Percentiles rank a stretch among this genome's conserved stretches.
Evolutionary conservation across 2,888 invertebrate species (phyloP).

Genomic region (Lysandra coridon): DNA sequence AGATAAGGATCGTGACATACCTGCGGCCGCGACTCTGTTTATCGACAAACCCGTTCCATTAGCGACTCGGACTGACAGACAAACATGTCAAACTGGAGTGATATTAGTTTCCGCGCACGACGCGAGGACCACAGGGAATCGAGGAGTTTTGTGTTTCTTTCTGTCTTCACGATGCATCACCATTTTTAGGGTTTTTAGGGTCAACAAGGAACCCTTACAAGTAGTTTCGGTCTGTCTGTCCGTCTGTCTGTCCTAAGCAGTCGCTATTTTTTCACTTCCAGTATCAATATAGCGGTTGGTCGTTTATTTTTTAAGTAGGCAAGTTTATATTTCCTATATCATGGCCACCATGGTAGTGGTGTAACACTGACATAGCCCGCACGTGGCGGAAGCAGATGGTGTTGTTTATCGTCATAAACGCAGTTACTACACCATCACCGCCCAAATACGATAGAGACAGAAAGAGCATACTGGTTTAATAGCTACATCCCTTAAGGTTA

Average conservation of each 20-base stretch:
- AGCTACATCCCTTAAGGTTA: too few species aligned
- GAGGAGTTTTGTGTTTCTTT: neutral
- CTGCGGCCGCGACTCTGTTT: conserved; percentile 14
- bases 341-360: neutral
- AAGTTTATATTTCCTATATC: neutral
- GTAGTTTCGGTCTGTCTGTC: too few species aligned
- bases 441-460: neutral
- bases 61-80: conserved; percentile 11
- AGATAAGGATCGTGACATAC: conserved; percentile 5
- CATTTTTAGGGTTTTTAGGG: too few species aligned
- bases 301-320: neutral
- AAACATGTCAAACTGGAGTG: conserved; percentile 4
- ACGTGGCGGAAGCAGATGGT: conserved; percentile 65
- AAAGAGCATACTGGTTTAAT: too few species aligned
- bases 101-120: neutral
- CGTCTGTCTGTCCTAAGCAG: too few species aligned
- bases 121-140: neutral
- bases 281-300: too few species aligned
- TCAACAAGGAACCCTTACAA: too few species aligned
- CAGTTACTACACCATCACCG: neutral
- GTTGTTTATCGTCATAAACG: conserved; percentile 4
- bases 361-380: conserved; percentile 40
- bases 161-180: neutral
- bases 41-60: conserved; percentile 17
- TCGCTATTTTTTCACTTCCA: too few species aligned